Evolutionary conservation across 2,888 invertebrate genomes (phyloP).

Genomic region (Argyresthia goedartella): DNA sequence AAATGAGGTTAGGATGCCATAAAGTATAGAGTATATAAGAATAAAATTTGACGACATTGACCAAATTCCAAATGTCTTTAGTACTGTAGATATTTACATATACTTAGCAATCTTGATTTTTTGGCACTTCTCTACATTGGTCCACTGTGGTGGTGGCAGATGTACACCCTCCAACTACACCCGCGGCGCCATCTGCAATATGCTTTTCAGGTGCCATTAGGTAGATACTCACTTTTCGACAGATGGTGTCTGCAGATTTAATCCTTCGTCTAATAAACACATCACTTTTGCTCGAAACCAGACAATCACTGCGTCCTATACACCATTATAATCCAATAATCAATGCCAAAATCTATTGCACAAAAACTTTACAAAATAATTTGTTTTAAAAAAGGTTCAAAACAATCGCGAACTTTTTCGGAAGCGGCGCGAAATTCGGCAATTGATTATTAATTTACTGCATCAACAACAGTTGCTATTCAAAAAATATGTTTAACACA

Average conservation of each 20-base stretch:
- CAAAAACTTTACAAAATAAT: conserved; percentile 17
- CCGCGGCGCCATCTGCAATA: not conserved
- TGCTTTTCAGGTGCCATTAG: not conserved
- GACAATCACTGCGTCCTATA: conserved; percentile 38
- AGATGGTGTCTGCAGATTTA: conserved; percentile 51
- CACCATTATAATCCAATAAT: conserved; percentile 19
- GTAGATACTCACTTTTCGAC: conserved; percentile 58
- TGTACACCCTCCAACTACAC: not conserved
- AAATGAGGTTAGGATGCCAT: not conserved
- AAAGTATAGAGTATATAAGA: not conserved
- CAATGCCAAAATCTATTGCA: conserved; percentile 13
- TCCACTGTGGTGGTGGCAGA: not conserved
- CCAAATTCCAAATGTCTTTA: too few relatives aligned
- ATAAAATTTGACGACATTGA: too few relatives aligned
- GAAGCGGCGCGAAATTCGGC: not conserved
- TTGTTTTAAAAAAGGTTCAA: not conserved
- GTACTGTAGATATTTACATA: not conserved
- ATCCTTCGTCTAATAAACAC: conserved; percentile 49
- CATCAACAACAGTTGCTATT: not conserved
- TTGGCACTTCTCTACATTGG: too few relatives aligned
- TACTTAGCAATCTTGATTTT: not conserved
- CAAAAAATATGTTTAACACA: not conserved
- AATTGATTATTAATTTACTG: not conserved
- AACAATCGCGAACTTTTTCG: not conserved
- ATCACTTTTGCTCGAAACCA: conserved; percentile 33